These are phyloP conservation scores for Athalia rosae DNA, from an alignment of 2,888 invertebrate genomes.

Conservation along the genomic window DNA sequence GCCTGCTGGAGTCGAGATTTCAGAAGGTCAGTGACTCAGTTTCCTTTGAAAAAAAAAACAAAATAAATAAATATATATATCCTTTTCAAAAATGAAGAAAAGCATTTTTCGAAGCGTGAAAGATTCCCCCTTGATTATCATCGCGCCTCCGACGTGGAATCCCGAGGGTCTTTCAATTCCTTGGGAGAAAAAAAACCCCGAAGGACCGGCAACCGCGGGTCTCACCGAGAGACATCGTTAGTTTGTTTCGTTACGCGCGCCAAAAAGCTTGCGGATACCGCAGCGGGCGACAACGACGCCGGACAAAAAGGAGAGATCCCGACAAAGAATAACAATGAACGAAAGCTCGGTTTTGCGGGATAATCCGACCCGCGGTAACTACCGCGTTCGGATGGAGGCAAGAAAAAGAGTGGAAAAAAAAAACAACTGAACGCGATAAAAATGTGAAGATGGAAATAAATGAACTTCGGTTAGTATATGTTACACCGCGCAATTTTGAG, in stretches of 20 bases:
- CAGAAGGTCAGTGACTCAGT: slow-evolving; percentile 81
- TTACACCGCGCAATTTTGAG: no score
- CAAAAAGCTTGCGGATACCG: neutral
- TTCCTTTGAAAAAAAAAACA: neutral
- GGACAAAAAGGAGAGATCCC: slow-evolving; percentile 14
- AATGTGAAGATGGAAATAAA: neutral
- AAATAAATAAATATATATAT: neutral
- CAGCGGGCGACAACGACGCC: neutral
- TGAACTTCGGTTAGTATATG: neutral
- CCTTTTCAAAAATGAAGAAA: no score
- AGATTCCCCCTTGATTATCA: neutral
- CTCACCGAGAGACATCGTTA: slow-evolving; percentile 24
- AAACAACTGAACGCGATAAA: neutral
- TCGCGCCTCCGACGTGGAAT: neutral
- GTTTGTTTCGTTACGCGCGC: slow-evolving; percentile 28
- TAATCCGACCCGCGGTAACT: slow-evolving; percentile 10
- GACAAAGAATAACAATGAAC: slow-evolving; percentile 28
- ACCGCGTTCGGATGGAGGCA: slow-evolving; percentile 2
- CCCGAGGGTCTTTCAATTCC: neutral
- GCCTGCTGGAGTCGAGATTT: slow-evolving; percentile 99
- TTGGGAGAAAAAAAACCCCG: slow-evolving; percentile 7
- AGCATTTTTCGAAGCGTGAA: no score
- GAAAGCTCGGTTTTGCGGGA: slow-evolving; percentile 26
- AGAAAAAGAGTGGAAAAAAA: neutral
- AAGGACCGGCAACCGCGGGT: no score